Evolutionary conservation across 92 coral and sea anemone species (phyloP).

Genomic region (Siderastrea siderea): DNA sequence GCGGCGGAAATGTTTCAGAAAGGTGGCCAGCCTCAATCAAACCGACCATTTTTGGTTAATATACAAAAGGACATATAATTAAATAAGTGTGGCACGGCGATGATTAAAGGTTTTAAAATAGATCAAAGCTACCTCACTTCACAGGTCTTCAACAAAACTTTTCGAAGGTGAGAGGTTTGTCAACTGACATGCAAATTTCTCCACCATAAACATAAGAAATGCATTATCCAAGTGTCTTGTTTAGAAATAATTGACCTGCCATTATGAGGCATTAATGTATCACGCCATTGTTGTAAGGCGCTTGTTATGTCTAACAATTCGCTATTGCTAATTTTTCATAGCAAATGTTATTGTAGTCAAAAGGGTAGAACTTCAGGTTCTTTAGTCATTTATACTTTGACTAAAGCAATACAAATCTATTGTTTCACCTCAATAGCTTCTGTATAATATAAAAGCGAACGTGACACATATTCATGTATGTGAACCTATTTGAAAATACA

Average conservation of each 20-base stretch:
- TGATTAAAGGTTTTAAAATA: background rate
- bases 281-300: slow-evolving; percentile 10
- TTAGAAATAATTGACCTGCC: slow-evolving; percentile 1
- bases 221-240: slow-evolving; percentile 16
- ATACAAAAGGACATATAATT: background rate
- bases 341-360: background rate
- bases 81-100: background rate
- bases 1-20: slow-evolving; percentile 32
- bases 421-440: background rate
- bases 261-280: background rate
- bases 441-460: background rate
- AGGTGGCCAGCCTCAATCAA: background rate
- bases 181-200: slow-evolving; percentile 35
- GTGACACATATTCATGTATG: background rate
- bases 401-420: background rate
- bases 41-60: slow-evolving; percentile 9
- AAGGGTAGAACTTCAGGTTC: background rate
- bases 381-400: background rate
- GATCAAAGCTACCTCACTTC: slow-evolving; percentile 1
- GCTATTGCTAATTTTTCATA: background rate
- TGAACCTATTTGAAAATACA: background rate
- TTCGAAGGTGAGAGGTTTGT: background rate
- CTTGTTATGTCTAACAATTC: slow-evolving; percentile 15
- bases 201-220: slow-evolving; percentile 7
- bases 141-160: background rate